A percentile compares a stretch with the other conserved stretches of the same genome.
phyloP scores from a whole-genome alignment of 2,113 vertebrate genomes.

The Pungitius pungitius region DNA sequence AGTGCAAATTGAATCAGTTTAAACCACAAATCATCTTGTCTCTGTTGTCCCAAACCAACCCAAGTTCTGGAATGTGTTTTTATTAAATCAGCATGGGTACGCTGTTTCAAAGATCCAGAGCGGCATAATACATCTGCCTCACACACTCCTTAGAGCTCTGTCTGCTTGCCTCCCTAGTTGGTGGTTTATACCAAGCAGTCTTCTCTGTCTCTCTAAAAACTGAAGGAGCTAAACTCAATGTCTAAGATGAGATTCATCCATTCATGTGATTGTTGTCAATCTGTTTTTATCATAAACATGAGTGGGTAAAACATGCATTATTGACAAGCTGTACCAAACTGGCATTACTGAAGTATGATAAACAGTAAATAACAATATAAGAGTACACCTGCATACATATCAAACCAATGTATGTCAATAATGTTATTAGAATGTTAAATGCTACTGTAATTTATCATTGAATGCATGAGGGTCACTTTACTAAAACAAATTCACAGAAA shows the following conservation, averaged over 20 bases:
- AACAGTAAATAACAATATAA: neutral
- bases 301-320: neutral
- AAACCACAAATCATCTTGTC: conserved; percentile 42
- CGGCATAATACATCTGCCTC: conserved; percentile 64
- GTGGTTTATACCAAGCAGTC: conserved; percentile 25
- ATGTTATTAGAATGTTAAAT: neutral
- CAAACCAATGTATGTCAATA: conserved; percentile 7
- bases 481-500: neutral
- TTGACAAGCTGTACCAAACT: neutral
- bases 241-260: neutral
- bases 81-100: conserved; percentile 67
- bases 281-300: neutral
- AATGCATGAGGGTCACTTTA: neutral
- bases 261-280: neutral
- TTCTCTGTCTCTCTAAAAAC: neutral
- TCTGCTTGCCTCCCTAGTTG: conserved; percentile 19
- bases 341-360: neutral
- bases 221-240: neutral
- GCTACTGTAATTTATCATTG: neutral
- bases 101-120: conserved; percentile 54
- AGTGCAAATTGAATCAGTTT: conserved; percentile 26
- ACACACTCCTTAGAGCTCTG: conserved; percentile 48
- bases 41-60: conserved; percentile 37
- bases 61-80: conserved; percentile 70
- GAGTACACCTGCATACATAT: neutral